These are phyloP conservation scores for Tiaroga cobitis DNA, from an alignment of 2,797 vertebrate species.

Conservation along the genomic window DNA sequence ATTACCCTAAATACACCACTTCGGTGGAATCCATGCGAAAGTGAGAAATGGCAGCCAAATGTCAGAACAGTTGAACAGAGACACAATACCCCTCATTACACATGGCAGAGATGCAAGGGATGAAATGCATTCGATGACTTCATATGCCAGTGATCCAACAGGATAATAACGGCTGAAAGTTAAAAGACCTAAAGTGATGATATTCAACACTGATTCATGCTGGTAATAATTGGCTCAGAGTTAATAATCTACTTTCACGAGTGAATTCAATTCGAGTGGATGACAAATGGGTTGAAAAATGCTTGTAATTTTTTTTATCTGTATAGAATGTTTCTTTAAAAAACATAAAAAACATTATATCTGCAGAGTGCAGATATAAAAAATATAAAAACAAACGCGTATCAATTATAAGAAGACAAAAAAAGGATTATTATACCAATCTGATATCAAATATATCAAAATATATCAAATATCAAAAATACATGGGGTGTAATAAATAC, in stretches of 20 bases:
- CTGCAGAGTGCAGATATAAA: too few relatives aligned
- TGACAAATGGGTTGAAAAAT: too few relatives aligned
- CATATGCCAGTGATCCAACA: constrained; percentile 29
- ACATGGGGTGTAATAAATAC: too few relatives aligned
- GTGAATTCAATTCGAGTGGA: too few relatives aligned
- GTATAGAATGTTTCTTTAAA: too few relatives aligned
- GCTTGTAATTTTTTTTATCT: too few relatives aligned
- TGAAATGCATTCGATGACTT: constrained; percentile 9
- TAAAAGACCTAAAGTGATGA: not conserved
- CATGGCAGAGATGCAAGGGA: constrained; percentile 2
- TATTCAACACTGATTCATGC: not conserved
- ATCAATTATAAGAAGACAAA: too few relatives aligned
- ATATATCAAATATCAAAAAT: too few relatives aligned
- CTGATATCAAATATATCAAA: too few relatives aligned
- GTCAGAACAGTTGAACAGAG: constrained; percentile 34
- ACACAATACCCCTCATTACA: constrained; percentile 43
- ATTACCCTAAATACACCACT: constrained; percentile 16
- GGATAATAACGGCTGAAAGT: constrained; percentile 12
- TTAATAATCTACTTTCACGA: not conserved
- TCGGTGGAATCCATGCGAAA: not conserved
- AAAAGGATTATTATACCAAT: too few relatives aligned
- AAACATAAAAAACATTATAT: too few relatives aligned
- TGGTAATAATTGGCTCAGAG: not conserved
- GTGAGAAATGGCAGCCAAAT: constrained; percentile 26
- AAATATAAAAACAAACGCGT: too few relatives aligned